Evolutionary conservation across 2,888 invertebrate species (phyloP), one percentile per base, ranked within the genome.

Genomic region (Syritta pipiens): DNA sequence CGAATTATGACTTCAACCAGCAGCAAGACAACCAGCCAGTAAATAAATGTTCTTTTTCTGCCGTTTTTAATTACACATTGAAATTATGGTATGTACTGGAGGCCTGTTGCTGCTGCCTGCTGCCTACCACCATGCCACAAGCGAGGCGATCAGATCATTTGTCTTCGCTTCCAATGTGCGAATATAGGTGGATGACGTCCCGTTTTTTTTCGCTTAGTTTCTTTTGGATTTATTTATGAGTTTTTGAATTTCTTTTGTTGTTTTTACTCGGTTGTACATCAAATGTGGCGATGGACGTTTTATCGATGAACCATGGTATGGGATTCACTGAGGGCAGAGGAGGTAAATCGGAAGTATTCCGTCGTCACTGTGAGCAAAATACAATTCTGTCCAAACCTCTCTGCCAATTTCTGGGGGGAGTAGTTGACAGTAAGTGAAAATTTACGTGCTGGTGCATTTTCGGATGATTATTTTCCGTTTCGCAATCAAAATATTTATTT

Each of bases 181-280:
- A 65, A 71, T 71, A 77, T 71, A 77, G 57, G 63, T 63, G 77
- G 63, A 77, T 77, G 77, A 77, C 77, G 77, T 71, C 59, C 71
- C 65, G 65, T 77, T 77, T 19, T 53, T 53, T n/a, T n/a, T n/a
- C n/a, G 30, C 57, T 71, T 65, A 32, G 71, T 59, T 77, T 51
- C 69, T 68, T 76, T 75, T 75, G 28, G 69, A 69, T 69, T 57
- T 30, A 49, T 76, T 71, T 71, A 53, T 71, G 57, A 77, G 63
- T 71, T 77, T n/a, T n/a, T 59, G 42, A 48, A 77, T 65, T 53
- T 65, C 71, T 77, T 77, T 77, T 77, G 77, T 71, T 77, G 40
- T 51, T 77, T 77, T 65, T 59, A 63, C 71, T 65, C 32, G 59
- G 63, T n/a, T 63, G 53, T 59, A 63, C 76, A 71, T 59, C 53